Evolutionary conservation across 2,888 invertebrate genomes (phyloP).

Genomic region (Anorthoa munda): DNA sequence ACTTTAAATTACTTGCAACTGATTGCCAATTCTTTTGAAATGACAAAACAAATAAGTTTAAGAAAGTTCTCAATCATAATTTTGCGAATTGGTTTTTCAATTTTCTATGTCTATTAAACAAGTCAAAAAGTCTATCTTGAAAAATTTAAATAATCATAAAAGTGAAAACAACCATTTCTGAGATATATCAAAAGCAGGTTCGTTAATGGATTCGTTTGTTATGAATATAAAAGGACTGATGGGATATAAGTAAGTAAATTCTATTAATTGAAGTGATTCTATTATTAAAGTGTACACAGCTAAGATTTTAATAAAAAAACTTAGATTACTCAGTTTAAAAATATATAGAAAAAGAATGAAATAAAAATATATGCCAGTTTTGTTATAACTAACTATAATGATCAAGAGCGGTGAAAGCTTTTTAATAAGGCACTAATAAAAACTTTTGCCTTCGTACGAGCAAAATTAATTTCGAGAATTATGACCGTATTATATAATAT

Average conservation of each 20-base stretch:
- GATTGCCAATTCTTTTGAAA: conserved; percentile 25
- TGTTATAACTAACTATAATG: not conserved
- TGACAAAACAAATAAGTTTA: conserved; percentile 24
- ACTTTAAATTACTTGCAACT: conserved; percentile 20
- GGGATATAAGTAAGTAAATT: not conserved
- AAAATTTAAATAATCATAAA: conserved; percentile 14
- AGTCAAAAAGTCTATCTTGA: not conserved
- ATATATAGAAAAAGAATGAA: too few species aligned
- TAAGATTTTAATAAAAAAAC: too few species aligned
- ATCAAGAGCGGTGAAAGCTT: not conserved
- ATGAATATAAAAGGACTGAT: not conserved
- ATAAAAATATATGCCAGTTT: not conserved
- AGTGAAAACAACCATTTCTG: conserved; percentile 23
- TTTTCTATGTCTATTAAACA: not conserved
- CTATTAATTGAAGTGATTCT: too few species aligned
- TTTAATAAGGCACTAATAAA: conserved; percentile 2
- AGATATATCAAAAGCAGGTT: not conserved
- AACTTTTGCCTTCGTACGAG: conserved; percentile 11
- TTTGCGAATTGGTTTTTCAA: conserved; percentile 12
- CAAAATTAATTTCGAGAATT: conserved; percentile 48
- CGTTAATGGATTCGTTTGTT: conserved; percentile 3
- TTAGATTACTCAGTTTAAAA: too few species aligned
- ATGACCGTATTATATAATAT: conserved; percentile 32
- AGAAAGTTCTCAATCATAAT: conserved; percentile 13
- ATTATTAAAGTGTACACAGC: too few species aligned